Evolutionary conservation across 53 echinoderm and acorn worm species (phyloP), one percentile per base, ranked within the genome.

Genomic region (Henricia sp.): DNA sequence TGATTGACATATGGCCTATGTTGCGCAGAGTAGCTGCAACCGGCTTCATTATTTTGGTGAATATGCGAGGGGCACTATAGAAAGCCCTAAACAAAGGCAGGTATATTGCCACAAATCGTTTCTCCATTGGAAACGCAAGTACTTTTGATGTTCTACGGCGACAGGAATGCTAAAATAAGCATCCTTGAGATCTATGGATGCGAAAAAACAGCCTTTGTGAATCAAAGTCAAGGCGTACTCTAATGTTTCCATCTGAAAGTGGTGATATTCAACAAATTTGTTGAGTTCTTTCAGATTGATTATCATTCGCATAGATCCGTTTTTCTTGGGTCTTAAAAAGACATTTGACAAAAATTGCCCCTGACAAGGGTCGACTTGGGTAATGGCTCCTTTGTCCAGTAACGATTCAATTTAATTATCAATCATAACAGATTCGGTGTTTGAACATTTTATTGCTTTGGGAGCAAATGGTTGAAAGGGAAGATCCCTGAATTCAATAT

Each of bases 251-350:
- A 76, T 76, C 24, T 74, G 51, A 54, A 74, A 74, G 14, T 74
- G 52, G 33, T 74, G 35, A 35, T 52, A 74, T n/a, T 3, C n/a
- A 37, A 76, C 40, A 37, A 76, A 76, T 16, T 56, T n/a, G 14
- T 76, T 57, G 41, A 68, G 68, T 2, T 41, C 68, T 16, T 33
- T 29, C 2, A 68, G 39, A 25, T 68, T 68, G 1, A 68, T 68
- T 1, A 68, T 68, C 17, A 41, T 29, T 23, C 68, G 52, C 28
- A 28, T 51, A 41, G 82, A 59, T 1, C 85, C 86, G 68, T 90
- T 67, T 33, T 90, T 90, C 38, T 90, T 86, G 1, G 77, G 80
- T 59, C 86, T 27, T 21, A 71, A 46, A 27, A 86, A 86, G 11
- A 90, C 52, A 27, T 78, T 86, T 0, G 90, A 90, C 1, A 90